A percentile compares a stretch with the other conserved stretches of the same genome.
These are phyloP conservation scores for Lepisosteus osseus DNA, from an alignment of 2,113 vertebrate genomes.

Conservation along the genomic window DNA sequence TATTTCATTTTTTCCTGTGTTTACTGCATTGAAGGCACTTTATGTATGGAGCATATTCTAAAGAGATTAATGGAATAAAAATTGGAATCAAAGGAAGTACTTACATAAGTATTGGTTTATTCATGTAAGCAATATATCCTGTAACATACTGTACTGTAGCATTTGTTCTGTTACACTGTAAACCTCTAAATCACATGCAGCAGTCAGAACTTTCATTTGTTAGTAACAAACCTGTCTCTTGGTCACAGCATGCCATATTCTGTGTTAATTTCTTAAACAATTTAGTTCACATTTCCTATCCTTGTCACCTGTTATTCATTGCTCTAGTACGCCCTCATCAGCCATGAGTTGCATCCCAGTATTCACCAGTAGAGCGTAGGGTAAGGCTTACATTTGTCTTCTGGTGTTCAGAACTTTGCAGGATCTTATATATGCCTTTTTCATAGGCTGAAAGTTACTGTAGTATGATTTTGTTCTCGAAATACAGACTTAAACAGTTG, in stretches of 20 bases:
- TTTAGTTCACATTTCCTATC: slow-evolving; percentile 19
- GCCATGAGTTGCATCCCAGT: slow-evolving; percentile 27
- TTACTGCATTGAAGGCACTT: too few species aligned
- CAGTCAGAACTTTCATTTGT: neutral
- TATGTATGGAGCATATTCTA: too few species aligned
- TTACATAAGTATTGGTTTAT: too few species aligned
- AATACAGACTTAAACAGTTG: too few species aligned
- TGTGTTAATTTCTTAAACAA: slow-evolving; percentile 9
- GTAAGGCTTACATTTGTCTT: slow-evolving; percentile 29
- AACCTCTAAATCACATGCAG: neutral
- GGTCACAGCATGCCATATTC: slow-evolving; percentile 7
- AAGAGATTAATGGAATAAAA: too few species aligned
- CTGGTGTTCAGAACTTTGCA: neutral
- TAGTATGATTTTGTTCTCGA: too few species aligned
- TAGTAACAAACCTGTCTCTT: neutral
- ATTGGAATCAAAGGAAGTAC: too few species aligned
- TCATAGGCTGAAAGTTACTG: too few species aligned
- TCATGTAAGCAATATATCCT: too few species aligned
- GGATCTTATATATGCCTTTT: neutral
- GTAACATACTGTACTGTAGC: too few species aligned
- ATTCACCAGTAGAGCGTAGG: slow-evolving; percentile 17
- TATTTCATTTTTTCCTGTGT: too few species aligned
- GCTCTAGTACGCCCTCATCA: slow-evolving; percentile 22
- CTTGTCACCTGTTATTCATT: slow-evolving; percentile 20
- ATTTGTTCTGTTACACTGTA: too few species aligned